These are phyloP conservation scores for Nansenia antarctica DNA, from an alignment of 2,113 vertebrate species.

Conservation along the genomic window DNA sequence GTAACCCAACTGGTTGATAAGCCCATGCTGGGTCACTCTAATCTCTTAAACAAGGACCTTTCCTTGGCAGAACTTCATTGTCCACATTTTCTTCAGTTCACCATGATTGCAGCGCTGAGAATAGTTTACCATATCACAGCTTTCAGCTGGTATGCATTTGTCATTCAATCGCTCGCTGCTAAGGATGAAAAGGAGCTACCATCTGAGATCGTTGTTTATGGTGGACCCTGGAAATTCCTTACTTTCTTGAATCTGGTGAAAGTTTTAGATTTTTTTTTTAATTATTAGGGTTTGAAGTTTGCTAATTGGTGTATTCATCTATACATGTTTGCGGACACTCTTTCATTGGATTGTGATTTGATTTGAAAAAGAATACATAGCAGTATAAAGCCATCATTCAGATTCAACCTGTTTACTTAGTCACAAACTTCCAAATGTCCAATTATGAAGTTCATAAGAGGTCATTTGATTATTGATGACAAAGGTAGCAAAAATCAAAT, in stretches of 20 bases:
- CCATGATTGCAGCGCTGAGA: slow-evolving; percentile 47
- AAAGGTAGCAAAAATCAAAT: too few species aligned
- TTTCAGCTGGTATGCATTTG: slow-evolving; percentile 70
- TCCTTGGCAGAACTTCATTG: background rate
- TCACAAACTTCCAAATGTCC: background rate
- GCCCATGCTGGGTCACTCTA: slow-evolving; percentile 35
- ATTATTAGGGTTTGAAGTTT: background rate
- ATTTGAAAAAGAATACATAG: background rate
- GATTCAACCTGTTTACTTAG: background rate
- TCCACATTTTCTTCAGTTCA: background rate
- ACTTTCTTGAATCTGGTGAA: slow-evolving; percentile 79
- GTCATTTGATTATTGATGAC: background rate
- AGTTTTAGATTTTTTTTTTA: background rate
- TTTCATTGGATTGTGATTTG: background rate
- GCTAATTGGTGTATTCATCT: too few species aligned
- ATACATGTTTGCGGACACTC: too few species aligned
- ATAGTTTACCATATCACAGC: slow-evolving; percentile 57
- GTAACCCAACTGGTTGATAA: slow-evolving; percentile 34
- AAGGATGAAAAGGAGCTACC: slow-evolving; percentile 67
- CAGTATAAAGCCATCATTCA: background rate
- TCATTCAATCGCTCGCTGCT: slow-evolving; percentile 55
- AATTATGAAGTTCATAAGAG: background rate
- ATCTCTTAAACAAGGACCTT: slow-evolving; percentile 51
- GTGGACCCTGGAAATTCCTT: slow-evolving; percentile 79
- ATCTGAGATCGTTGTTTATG: slow-evolving; percentile 71